Percentiles rank a stretch among this genome's conserved stretches.
Evolutionary conservation across 2,888 invertebrate genomes (phyloP).

Genomic region (Mythimna albipuncta): DNA sequence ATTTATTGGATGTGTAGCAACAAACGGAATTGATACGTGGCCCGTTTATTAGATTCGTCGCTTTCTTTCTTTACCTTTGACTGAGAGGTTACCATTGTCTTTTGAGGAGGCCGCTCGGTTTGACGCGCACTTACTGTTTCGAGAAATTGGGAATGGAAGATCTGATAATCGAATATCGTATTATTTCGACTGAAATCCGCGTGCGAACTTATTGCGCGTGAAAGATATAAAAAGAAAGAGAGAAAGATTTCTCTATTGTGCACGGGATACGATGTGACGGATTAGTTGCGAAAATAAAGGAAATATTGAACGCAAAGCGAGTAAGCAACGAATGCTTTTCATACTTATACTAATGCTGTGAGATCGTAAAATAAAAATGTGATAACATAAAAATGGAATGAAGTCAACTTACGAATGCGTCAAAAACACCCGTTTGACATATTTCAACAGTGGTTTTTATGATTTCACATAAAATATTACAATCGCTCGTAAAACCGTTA

Average conservation of each 20-base stretch:
- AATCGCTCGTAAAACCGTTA: slow-evolving; percentile 78
- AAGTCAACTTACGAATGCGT: slow-evolving; percentile 76
- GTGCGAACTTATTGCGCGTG: slow-evolving; percentile 62
- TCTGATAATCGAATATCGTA: slow-evolving; percentile 75
- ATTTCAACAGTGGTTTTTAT: slow-evolving; percentile 82
- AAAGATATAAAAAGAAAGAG: slow-evolving; percentile 50
- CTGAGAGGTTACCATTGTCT: slow-evolving; percentile 86
- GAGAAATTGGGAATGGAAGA: slow-evolving; percentile 69
- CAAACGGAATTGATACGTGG: slow-evolving; percentile 88
- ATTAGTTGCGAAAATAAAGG: slow-evolving; percentile 58
- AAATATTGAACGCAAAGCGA: slow-evolving; percentile 57
- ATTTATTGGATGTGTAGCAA: slow-evolving; percentile 80
- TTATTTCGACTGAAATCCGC: slow-evolving; percentile 66
- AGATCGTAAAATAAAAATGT: slow-evolving; percentile 68
- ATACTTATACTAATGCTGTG: slow-evolving; percentile 68
- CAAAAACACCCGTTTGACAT: slow-evolving; percentile 78
- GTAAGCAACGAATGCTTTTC: slow-evolving; percentile 61
- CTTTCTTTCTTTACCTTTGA: slow-evolving; percentile 89
- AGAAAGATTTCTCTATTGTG: slow-evolving; percentile 46
- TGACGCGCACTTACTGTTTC: slow-evolving; percentile 78
- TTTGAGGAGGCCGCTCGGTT: slow-evolving; percentile 81
- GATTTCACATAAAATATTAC: slow-evolving; percentile 82
- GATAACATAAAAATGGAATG: slow-evolving; percentile 73
- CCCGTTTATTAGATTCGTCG: slow-evolving; percentile 89
- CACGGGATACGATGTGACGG: slow-evolving; percentile 52